Evolutionary conservation across 2,888 invertebrate species (phyloP), one percentile per base, ranked within the genome.

Genomic region (Bombyx huttoni): DNA sequence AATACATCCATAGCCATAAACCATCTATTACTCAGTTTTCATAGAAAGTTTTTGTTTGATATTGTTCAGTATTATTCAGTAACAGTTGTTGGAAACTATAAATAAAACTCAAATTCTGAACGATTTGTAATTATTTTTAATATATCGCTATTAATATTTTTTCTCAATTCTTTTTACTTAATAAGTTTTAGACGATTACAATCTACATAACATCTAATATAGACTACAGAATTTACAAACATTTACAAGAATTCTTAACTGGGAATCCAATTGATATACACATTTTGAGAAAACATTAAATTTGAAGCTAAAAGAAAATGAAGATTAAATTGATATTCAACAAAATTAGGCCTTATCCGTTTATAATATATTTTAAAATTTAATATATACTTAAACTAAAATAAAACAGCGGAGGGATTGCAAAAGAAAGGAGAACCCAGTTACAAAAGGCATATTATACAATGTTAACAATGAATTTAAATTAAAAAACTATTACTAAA

Each of bases 191-290:
- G 77, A 82, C 75, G 70, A 75, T 81, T 84, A 83, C 78, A 77
- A 73, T 82, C 82, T 84, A 85, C 75, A 79, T 86, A 86, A 85
- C 82, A 81, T 83, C 83, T 86, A 86, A 80, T 75, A 74, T 77
- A 80, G 74, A 81, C 81, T 83, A 83, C 83, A 72, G 75, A 75
- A 81, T 86, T 80, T 81, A 82, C 77, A 87, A 78, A 82, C 85
- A 85, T 85, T 82, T 85, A 86, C 83, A 84, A 76, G 67, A 68
- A 69, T 64, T 67, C 68, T 52, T 72, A 78, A 83, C 83, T 82
- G 84, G 83, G 80, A 71, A 72, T 75, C 67, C 65, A 58, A 57
- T 48, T 34, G 49, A 56, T 51, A 14, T 48, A 33, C 50, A 49
- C 51, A n/a, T 51, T 49, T 13, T 34, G 13, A 1, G 6, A 46